Percentiles rank a stretch among this genome's conserved stretches.
Conservation (phyloP, 2,797 vertebrate species). For the Neosilurus mollespiculum region DNA sequence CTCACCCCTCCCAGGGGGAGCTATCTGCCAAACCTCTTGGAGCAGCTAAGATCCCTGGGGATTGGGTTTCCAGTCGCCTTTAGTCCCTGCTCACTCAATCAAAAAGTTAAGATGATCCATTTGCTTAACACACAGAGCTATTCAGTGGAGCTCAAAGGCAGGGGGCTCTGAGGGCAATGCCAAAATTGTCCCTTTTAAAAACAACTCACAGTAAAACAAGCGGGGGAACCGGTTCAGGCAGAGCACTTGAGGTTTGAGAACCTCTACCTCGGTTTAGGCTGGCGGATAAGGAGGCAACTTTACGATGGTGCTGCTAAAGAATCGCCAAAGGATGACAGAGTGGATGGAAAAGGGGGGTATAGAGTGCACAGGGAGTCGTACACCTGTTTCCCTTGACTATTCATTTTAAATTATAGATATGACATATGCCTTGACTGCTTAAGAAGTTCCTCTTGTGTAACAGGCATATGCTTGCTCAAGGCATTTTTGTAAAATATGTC, state of each 20-base stretch:
- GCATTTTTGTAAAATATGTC: slow-evolving; percentile 44
- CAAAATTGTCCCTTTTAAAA: slow-evolving; percentile 59
- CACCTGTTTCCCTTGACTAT: slow-evolving; percentile 47
- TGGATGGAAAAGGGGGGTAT: slow-evolving; percentile 18
- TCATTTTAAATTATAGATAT: slow-evolving; percentile 42
- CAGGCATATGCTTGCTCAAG: slow-evolving; percentile 42
- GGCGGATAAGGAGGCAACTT: slow-evolving; percentile 44
- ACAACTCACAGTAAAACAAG: slow-evolving; percentile 62
- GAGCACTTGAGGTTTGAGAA: slow-evolving; percentile 52
- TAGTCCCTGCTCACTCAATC: slow-evolving; percentile 82
- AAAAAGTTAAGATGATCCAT: slow-evolving; percentile 83
- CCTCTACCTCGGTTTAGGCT: slow-evolving; percentile 49
- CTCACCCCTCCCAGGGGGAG: slow-evolving; percentile 66
- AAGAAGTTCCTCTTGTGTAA: slow-evolving; percentile 38
- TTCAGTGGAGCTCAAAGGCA: slow-evolving; percentile 77
- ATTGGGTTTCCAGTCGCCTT: slow-evolving; percentile 81
- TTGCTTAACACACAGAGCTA: slow-evolving; percentile 81
- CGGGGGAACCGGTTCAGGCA: slow-evolving; percentile 54
- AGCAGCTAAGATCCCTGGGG: slow-evolving; percentile 73
- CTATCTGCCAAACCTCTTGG: slow-evolving; percentile 76
- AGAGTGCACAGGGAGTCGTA: slow-evolving; percentile 28
- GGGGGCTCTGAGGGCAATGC: slow-evolving; percentile 65
- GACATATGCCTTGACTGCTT: slow-evolving; percentile 24
- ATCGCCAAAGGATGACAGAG: slow-evolving; percentile 20
- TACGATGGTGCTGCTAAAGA: slow-evolving; percentile 44